A percentile compares a stretch with the other conserved stretches of the same genome.
These are phyloP conservation scores for Julus scanicus DNA, from an alignment of 2,888 invertebrate species.

Conservation along the genomic window DNA sequence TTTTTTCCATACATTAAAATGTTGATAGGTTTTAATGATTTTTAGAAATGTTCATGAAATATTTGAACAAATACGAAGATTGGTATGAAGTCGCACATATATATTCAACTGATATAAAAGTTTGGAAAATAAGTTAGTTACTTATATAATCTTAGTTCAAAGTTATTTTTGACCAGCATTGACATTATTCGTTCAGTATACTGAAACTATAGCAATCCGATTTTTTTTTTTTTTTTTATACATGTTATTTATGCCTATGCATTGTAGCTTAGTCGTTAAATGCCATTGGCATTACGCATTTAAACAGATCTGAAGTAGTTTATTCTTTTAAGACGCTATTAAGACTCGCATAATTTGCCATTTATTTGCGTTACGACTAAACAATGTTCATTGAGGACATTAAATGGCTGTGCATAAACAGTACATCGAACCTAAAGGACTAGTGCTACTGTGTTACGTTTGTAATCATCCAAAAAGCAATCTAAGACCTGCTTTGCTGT, in stretches of 20 bases:
- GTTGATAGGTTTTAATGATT: no score
- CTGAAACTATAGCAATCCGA: not conserved
- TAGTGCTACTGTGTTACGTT: not conserved
- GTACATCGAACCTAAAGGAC: slow-evolving; percentile 6
- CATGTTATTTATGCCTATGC: not conserved
- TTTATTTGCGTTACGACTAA: slow-evolving; percentile 9
- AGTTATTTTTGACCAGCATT: no score
- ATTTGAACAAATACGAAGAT: no score
- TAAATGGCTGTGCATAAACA: slow-evolving; percentile 4
- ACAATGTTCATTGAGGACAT: not conserved
- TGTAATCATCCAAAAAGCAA: not conserved
- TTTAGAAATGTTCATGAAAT: no score
- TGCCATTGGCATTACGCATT: not conserved
- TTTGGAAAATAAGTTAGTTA: no score
- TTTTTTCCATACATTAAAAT: no score
- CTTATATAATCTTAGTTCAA: no score
- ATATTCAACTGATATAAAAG: no score
- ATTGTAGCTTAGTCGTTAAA: slow-evolving; percentile 22
- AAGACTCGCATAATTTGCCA: slow-evolving; percentile 17
- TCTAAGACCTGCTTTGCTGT: not conserved
- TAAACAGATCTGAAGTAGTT: not conserved
- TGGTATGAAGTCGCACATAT: no score
- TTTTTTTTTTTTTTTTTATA: not conserved
- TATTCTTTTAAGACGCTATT: not conserved
- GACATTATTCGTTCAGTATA: not conserved